Base-by-base conservation (phyloP, 2,888 invertebrate genomes). In the Hyalella azteca region DNA sequence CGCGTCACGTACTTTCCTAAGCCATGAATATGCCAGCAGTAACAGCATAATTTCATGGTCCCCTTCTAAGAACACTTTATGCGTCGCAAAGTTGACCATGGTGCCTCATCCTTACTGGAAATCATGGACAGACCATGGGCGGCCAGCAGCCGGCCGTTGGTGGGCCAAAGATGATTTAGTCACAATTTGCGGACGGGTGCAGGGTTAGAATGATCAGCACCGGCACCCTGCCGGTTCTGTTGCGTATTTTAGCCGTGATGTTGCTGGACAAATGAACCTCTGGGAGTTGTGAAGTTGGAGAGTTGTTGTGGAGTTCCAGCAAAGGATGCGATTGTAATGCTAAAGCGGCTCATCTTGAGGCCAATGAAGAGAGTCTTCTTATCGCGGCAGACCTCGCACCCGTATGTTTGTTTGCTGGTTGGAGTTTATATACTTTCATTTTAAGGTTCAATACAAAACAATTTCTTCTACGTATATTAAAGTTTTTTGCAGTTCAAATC, bases 231-330 rank as follows among this genome's bases (percentile, higher is more conserved):
- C 11, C 45, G 45, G 45, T 11, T 11, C 19, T 45, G 45, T n/a
- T n/a, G n/a, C n/a, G n/a, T n/a, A 1, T 2, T 50, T 19, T 50
- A 22, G 50, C 50, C n/a, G 50, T 1, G 50, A 7, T 5, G 50
- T 50, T 50, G 50, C 13, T n/a, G 7, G n/a, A 2, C 50, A 50
- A 50, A 50, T 50, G 50, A 50, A 50, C 3, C 50, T 50, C 50
- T 13, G 50, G 50, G 50, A 50, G 50, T 50, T 50, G 50, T 13
- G 50, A 50, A 50, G 50, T 50, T 50, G 22, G 50, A 50, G 50
- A 50, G 50, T 50, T 50, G 50, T 50, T 50, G 50, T 50, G n/a
- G 50, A 50, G 50, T 50, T 50, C 5, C n/a, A 7, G 50, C 19
- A 1, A 45, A 22, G 2, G 50, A 49, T 4, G 49, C 49, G 49